Evolutionary conservation across 2,797 vertebrate species (phyloP).

Genomic region (Sebastes alutus): DNA sequence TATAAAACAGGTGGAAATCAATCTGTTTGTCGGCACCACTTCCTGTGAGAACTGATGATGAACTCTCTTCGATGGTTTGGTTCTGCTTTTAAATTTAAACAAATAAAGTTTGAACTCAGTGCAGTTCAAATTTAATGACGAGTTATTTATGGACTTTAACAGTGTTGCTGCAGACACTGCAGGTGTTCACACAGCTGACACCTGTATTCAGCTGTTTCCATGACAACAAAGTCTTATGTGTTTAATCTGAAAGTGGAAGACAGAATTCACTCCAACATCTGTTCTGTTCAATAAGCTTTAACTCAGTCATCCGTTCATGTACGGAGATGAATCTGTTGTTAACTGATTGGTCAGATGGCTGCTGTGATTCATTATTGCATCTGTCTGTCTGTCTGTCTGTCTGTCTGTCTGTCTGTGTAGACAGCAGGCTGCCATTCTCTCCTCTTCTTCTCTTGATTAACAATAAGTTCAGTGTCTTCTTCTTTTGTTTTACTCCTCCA

Average conservation of each 20-base stretch:
- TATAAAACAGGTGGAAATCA: too few species aligned
- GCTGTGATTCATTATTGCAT: slow-evolving; percentile 45
- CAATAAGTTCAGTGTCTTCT: not conserved
- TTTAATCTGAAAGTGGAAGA: slow-evolving; percentile 58
- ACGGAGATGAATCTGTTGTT: not conserved
- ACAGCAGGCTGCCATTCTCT: not conserved
- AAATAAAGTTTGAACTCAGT: not conserved
- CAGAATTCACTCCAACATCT: slow-evolving; percentile 15
- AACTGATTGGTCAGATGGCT: slow-evolving; percentile 37
- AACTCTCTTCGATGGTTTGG: not conserved
- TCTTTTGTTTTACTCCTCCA: not conserved
- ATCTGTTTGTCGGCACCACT: not conserved
- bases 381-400: not conserved
- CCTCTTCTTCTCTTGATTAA: not conserved
- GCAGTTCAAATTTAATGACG: not conserved
- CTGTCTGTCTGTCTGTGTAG: not conserved
- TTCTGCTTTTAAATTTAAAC: not conserved
- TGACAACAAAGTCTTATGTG: not conserved
- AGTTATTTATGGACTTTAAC: not conserved
- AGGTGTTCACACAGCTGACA: not conserved
- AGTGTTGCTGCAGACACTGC: not conserved
- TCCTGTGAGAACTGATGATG: not conserved
- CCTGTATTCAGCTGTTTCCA: not conserved
- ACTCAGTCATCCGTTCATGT: not conserved
- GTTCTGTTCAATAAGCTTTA: not conserved